phyloP scores from a whole-genome alignment of 2,888 invertebrate species.

The Agrotis exclamationis region DNA sequence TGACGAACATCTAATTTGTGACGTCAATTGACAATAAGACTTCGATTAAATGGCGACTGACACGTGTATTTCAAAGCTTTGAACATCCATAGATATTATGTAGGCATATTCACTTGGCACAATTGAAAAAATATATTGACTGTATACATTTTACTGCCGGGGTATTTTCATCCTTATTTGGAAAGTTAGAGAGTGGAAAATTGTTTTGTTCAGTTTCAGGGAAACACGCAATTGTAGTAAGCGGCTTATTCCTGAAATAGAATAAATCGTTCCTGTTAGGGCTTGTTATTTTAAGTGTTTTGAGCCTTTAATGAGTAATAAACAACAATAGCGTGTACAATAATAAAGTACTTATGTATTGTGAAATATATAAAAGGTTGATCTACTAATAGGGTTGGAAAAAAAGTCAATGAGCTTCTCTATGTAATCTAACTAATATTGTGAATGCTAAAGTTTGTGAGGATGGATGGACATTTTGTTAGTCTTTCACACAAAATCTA shows the following conservation, averaged over 20 bases:
- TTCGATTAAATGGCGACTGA: slow-evolving; percentile 46
- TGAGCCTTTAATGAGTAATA: slow-evolving; percentile 12
- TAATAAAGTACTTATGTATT: background rate
- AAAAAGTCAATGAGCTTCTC: too few relatives aligned
- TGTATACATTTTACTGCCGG: slow-evolving; percentile 19
- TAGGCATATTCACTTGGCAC: slow-evolving; percentile 45
- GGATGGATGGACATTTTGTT: too few relatives aligned
- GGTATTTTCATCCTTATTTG: slow-evolving; percentile 18
- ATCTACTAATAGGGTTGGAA: too few relatives aligned
- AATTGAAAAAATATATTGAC: slow-evolving; percentile 57
- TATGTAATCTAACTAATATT: too few relatives aligned
- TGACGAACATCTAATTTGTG: slow-evolving; percentile 28
- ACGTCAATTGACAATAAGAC: slow-evolving; percentile 46
- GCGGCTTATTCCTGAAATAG: slow-evolving; percentile 57
- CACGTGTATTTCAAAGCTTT: slow-evolving; percentile 58
- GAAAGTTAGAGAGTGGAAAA: background rate
- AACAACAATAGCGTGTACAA: background rate
- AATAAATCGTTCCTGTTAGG: slow-evolving; percentile 55
- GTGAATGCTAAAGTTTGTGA: too few relatives aligned
- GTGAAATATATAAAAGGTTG: too few relatives aligned
- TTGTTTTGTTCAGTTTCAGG: background rate
- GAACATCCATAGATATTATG: slow-evolving; percentile 42
- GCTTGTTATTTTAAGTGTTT: slow-evolving; percentile 57
- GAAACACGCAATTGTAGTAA: slow-evolving; percentile 51
- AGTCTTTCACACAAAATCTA: too few relatives aligned